Conservation (phyloP, 1,140 invertebrate genomes). For the Trissolcus basalis region DNA sequence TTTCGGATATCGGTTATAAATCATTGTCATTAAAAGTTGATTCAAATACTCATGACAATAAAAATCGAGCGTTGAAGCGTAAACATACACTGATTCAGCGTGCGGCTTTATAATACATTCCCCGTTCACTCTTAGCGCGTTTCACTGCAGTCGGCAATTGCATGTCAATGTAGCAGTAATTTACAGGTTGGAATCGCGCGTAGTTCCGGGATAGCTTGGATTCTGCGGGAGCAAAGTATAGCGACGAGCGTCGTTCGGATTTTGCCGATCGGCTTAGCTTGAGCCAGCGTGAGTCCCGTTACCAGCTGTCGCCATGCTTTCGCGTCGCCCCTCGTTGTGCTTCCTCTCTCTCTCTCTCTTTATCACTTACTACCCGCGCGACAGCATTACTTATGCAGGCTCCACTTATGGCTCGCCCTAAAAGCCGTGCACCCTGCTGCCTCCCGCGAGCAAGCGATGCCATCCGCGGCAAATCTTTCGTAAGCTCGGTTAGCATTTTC, state of each 20-base stretch:
- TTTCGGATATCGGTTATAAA: too few species aligned
- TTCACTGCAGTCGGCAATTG: conserved; percentile 40
- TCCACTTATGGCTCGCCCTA: conserved; percentile 62
- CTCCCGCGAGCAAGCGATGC: conserved; percentile 54
- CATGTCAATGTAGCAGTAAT: conserved; percentile 49
- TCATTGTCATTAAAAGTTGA: not conserved
- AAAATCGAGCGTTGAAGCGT: conserved; percentile 18
- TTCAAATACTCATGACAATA: conserved; percentile 16
- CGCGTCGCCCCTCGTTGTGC: conserved; percentile 46
- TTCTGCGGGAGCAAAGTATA: conserved; percentile 64
- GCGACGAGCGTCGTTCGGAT: conserved; percentile 67
- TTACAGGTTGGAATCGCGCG: conserved; percentile 48
- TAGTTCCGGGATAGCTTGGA: conserved; percentile 56
- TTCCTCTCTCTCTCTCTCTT: conserved; percentile 60
- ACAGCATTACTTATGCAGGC: conserved; percentile 63
- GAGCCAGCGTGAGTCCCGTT: conserved; percentile 70
- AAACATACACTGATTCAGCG: conserved; percentile 37
- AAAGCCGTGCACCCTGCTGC: conserved; percentile 57
- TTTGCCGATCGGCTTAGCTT: conserved; percentile 72
- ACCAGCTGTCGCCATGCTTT: conserved; percentile 67
- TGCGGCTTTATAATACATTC: conserved; percentile 49
- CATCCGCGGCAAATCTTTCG: conserved; percentile 51
- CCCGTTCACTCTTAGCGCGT: conserved; percentile 33
- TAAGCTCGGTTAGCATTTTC: conserved; percentile 59
- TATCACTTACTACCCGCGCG: conserved; percentile 68